phyloP scores from a whole-genome alignment of 2,113 vertebrate species.

The Chloropsis hardwickii region DNA sequence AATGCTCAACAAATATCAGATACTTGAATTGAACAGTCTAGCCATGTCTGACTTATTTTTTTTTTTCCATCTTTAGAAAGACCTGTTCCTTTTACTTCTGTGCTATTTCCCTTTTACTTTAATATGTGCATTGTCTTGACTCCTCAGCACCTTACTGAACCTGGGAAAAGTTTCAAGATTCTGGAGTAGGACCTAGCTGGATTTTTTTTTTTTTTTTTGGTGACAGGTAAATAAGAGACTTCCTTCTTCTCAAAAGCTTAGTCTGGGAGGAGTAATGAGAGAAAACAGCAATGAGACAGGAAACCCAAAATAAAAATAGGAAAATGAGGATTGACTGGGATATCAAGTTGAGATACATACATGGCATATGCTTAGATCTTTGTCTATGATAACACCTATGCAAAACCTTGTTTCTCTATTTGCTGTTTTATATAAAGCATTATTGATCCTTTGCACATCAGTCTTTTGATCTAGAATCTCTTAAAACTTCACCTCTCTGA shows the following conservation, averaged over 20 bases:
- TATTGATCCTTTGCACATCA: neutral
- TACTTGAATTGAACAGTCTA: neutral
- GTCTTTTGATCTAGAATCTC: neutral
- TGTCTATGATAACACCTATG: neutral
- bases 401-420: neutral
- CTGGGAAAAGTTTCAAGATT: neutral
- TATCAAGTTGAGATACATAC: neutral
- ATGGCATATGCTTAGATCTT: neutral
- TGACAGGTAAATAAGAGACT: neutral
- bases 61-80: neutral
- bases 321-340: neutral
- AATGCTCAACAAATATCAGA: neutral
- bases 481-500: neutral
- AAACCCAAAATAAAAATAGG: neutral
- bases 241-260: neutral
- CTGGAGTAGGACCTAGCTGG: neutral
- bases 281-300: neutral
- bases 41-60: neutral
- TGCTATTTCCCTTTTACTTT: neutral
- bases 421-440: neutral
- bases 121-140: neutral
- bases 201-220: neutral
- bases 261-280: neutral
- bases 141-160: neutral
- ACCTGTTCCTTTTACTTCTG: neutral